Evolutionary conservation across 2,797 vertebrate genomes (phyloP).

Genomic region (Pipistrellus pygmaeus): DNA sequence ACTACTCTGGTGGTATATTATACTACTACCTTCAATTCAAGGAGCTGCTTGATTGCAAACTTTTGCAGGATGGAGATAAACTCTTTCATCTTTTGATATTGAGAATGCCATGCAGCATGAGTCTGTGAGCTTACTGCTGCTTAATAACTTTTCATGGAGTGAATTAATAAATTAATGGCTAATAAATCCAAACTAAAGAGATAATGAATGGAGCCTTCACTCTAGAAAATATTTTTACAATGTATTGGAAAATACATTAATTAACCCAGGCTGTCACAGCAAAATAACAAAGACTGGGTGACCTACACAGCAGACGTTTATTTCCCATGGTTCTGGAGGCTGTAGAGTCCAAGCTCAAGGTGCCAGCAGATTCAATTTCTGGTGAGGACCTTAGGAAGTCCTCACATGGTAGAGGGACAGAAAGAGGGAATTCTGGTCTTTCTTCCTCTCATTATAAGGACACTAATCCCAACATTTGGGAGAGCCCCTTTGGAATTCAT

Average conservation of each 20-base stretch:
- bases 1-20: background rate
- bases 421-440: background rate
- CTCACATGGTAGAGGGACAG: background rate
- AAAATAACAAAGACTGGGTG: background rate
- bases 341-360: background rate
- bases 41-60: background rate
- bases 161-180: background rate
- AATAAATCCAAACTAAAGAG: background rate
- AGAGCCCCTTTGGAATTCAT: background rate
- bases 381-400: background rate
- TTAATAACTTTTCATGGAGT: background rate
- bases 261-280: background rate
- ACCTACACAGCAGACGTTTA: background rate
- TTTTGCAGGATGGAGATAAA: background rate
- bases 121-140: background rate
- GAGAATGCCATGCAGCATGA: background rate
- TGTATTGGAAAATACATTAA: background rate
- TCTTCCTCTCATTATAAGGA: background rate
- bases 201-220: background rate
- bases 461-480: background rate
- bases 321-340: background rate
- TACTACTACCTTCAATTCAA: background rate
- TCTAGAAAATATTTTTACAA: slow-evolving; percentile 11
- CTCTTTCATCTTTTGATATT: background rate
- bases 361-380: background rate